A percentile compares a stretch with the other conserved stretches of the same genome.
Conservation (phyloP, 2,888 invertebrate species). For the Tipula lateralis region DNA sequence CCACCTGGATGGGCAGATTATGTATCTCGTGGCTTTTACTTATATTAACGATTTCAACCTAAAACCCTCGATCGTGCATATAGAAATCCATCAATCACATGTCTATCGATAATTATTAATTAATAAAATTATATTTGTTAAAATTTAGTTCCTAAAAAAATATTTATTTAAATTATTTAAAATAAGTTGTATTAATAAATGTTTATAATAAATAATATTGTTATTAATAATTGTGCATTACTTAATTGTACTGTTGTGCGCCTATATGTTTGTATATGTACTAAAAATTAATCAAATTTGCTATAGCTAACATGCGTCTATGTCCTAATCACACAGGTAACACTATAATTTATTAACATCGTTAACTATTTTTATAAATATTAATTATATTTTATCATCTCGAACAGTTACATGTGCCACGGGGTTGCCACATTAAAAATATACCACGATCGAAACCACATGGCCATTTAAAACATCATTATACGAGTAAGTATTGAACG, state of each 20-base stretch:
- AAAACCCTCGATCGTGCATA: too few relatives aligned
- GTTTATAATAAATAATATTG: too few relatives aligned
- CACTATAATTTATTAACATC: neutral
- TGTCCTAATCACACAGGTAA: neutral
- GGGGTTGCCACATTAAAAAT: conserved; percentile 46
- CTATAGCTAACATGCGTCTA: neutral
- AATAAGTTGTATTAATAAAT: too few relatives aligned
- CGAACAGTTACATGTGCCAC: conserved; percentile 43
- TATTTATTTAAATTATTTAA: neutral
- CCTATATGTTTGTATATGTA: neutral
- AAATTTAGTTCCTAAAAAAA: neutral
- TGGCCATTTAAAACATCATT: neutral
- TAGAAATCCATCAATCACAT: neutral
- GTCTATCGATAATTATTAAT: neutral
- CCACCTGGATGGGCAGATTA: too few relatives aligned
- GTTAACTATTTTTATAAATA: neutral
- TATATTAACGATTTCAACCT: too few relatives aligned
- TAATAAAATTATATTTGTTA: neutral
- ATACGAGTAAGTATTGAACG: neutral
- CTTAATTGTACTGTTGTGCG: neutral
- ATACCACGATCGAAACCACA: conserved; percentile 35
- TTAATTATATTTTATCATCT: neutral
- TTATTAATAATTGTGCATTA: neutral
- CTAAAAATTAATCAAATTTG: too few relatives aligned
- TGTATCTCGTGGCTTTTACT: too few relatives aligned